Percentiles rank a stretch among this genome's conserved stretches.
Evolutionary conservation across 2,113 vertebrate species (phyloP).

Genomic region (Tamias sibiricus): DNA sequence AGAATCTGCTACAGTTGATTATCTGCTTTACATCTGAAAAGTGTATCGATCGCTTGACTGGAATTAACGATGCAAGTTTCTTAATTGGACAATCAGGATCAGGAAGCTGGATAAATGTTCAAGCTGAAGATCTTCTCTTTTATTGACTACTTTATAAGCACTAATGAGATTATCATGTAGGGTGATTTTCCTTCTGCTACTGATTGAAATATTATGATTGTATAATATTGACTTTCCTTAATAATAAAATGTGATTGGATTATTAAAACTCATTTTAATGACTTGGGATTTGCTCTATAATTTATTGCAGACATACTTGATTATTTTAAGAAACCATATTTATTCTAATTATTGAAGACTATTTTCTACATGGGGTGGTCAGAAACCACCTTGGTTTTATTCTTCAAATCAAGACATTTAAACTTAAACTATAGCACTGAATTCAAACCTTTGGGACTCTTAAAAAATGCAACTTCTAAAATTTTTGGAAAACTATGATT

Average conservation of each 20-base stretch:
- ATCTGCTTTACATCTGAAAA: slow-evolving; percentile 71
- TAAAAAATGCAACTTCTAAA: background rate
- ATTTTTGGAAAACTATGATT: background rate
- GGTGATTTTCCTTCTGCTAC: slow-evolving; percentile 78
- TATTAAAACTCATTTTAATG: slow-evolving; percentile 70
- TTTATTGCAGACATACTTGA: slow-evolving; percentile 34
- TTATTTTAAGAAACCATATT: slow-evolving; percentile 41
- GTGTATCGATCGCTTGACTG: slow-evolving; percentile 79
- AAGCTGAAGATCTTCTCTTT: slow-evolving; percentile 70
- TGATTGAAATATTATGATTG: slow-evolving; percentile 78
- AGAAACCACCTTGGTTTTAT: background rate
- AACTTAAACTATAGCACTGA: background rate
- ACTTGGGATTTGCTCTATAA: slow-evolving; percentile 18
- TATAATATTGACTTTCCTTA: slow-evolving; percentile 80
- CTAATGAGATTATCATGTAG: slow-evolving; percentile 84
- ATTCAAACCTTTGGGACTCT: background rate
- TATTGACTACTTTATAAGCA: slow-evolving; percentile 74
- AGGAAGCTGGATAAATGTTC: slow-evolving; percentile 67
- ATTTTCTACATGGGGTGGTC: background rate
- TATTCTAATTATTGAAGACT: slow-evolving; percentile 52
- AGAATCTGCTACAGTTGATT: slow-evolving; percentile 69
- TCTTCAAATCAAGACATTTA: slow-evolving; percentile 25
- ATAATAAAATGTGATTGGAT: slow-evolving; percentile 72
- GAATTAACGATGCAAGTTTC: slow-evolving; percentile 64
- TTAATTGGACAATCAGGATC: slow-evolving; percentile 79